Percentiles rank a stretch among this genome's conserved stretches.
These are phyloP conservation scores for Philhelius pedissequus DNA, from an alignment of 2,888 invertebrate genomes.

Conservation along the genomic window DNA sequence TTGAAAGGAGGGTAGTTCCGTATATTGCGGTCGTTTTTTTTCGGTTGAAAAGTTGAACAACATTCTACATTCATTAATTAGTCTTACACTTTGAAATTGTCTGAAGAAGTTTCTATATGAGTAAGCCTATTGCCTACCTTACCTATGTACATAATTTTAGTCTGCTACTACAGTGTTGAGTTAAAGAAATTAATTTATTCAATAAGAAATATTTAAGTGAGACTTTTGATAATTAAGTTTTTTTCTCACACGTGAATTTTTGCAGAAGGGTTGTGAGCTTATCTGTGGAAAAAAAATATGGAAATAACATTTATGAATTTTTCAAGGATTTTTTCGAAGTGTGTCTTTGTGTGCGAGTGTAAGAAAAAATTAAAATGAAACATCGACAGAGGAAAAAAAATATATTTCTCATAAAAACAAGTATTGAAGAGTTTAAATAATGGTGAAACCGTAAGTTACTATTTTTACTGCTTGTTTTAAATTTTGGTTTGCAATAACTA, in stretches of 20 bases:
- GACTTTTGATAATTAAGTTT: background rate
- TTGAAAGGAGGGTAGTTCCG: background rate
- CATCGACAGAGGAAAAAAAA: too few relatives aligned
- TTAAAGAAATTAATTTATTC: background rate
- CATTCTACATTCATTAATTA: background rate
- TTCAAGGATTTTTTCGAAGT: background rate
- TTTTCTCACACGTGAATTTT: background rate
- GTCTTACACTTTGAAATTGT: background rate
- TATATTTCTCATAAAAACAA: background rate
- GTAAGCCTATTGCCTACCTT: background rate
- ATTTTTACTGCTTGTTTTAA: background rate
- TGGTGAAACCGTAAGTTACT: conserved; percentile 28
- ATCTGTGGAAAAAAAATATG: background rate
- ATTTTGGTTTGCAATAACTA: background rate
- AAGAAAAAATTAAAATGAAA: too few relatives aligned
- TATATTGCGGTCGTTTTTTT: background rate
- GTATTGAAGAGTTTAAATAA: background rate
- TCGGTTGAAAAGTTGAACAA: background rate
- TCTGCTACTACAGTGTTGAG: background rate
- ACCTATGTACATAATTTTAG: background rate
- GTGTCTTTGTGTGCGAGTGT: too few relatives aligned
- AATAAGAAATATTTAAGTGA: background rate
- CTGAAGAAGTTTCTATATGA: background rate
- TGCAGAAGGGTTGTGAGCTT: background rate
- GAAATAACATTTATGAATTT: background rate